phyloP scores from a whole-genome alignment of 2,797 vertebrate species.

The Peromyscus aztecus region DNA sequence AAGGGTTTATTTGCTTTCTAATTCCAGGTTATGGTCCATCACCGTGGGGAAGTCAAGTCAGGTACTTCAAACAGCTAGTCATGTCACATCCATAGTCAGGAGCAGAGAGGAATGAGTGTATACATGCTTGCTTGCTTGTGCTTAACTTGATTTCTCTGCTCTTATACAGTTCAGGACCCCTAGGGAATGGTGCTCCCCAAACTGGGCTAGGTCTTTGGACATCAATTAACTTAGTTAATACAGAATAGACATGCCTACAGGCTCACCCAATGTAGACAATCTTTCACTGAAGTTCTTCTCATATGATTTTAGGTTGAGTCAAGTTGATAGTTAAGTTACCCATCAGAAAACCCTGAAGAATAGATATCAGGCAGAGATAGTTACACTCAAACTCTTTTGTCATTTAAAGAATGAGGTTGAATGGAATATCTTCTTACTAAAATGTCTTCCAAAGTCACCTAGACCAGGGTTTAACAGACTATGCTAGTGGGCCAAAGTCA shows the following conservation, averaged over 20 bases:
- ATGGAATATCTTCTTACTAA: not conserved
- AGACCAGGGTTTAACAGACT: not conserved
- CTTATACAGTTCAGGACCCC: not conserved
- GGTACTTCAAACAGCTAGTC: not conserved
- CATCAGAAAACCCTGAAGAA: not conserved
- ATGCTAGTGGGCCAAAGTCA: not conserved
- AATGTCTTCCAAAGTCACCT: not conserved
- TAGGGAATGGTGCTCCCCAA: not conserved
- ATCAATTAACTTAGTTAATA: not conserved
- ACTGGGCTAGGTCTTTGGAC: not conserved
- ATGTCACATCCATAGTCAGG: not conserved
- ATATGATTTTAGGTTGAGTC: not conserved
- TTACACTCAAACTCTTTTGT: too few relatives aligned
- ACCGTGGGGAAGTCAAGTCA: not conserved
- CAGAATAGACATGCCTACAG: too few relatives aligned
- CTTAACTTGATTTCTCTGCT: not conserved
- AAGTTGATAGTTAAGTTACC: not conserved
- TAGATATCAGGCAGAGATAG: not conserved
- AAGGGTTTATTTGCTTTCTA: not conserved
- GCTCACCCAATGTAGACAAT: not conserved
- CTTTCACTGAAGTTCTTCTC: not conserved
- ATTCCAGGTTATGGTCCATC: not conserved
- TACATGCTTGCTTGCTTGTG: not conserved
- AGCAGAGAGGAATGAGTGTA: not conserved
- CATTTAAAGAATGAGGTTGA: not conserved